Base-by-base conservation (phyloP, 2,888 invertebrate genomes). In the Carpatolechia fugitivella region DNA sequence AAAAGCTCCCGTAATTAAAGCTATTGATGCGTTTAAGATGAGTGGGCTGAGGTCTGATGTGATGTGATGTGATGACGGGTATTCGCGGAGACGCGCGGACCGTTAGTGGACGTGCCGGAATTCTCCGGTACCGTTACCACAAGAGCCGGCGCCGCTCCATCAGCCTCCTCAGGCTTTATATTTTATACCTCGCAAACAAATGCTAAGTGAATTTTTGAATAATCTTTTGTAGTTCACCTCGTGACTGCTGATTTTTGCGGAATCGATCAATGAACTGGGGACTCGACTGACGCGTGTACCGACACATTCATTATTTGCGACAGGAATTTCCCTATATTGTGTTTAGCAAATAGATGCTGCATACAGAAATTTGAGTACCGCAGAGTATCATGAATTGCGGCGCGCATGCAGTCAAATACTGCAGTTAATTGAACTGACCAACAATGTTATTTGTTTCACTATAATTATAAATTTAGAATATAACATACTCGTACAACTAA, bases 21-120 rank as follows among this genome's bases (percentile, higher is more conserved):
- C 71, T 70, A 70, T 74, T 73, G 70, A 74, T 66, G 72, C 66
- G 67, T 62, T 61, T 62, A 60, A 65, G 69, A 70, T 68, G 72
- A 67, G 64, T 59, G 59, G 51, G 56, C 62, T 63, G 59, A 70
- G 74, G 69, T 67, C 62, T 63, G 59, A 70, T 73, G 69, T 67
- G 24, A 24, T 24, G 24, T 24, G 24, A 6, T 74, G 72, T 73
- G 74, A 77, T 80, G 78, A 78, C 72, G 71, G 72, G 77, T 72
- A 71, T 78, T 67, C 62, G 68, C 58, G 65, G 69, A 73, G 76
- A 70, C 75, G 69, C 67, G 66, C 58, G 69, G 66, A 77, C 87
- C 87, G 87, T 86, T 87, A 86, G 63, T 66, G 72, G 72, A 78
- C 83, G 84, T 78, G 79, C 64, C 66, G 80, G 80, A 74, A 85